Conservation (phyloP, 1,140 invertebrate genomes). For the Eupeodes corollae region DNA sequence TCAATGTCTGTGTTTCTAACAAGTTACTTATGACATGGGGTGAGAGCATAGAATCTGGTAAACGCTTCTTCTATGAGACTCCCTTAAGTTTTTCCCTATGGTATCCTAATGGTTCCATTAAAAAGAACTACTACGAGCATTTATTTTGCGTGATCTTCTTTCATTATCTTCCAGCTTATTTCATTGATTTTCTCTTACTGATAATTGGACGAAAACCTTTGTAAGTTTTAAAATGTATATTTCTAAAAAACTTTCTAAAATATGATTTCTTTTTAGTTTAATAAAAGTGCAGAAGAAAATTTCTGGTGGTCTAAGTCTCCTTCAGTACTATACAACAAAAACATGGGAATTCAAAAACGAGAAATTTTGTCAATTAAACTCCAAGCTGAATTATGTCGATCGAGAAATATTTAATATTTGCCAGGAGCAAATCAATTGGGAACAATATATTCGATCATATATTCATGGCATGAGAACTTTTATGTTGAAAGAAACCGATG, state of each 20-base stretch:
- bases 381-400: constrained; percentile 47
- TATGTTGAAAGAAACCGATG: constrained; percentile 63
- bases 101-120: constrained; percentile 69
- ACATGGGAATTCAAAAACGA: constrained; percentile 72
- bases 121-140: constrained; percentile 54
- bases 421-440: constrained; percentile 49
- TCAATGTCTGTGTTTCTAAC: constrained; percentile 49
- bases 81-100: constrained; percentile 59
- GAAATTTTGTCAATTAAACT: constrained; percentile 50
- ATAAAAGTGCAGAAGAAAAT: constrained; percentile 54
- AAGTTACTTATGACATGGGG: constrained; percentile 65
- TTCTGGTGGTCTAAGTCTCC: constrained; percentile 47
- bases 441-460: constrained; percentile 55
- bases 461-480: constrained; percentile 61
- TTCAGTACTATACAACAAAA: constrained; percentile 79
- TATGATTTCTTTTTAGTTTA: constrained; percentile 40
- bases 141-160: constrained; percentile 57
- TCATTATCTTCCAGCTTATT: constrained; percentile 70
- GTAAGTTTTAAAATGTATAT: constrained; percentile 42
- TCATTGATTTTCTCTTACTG: constrained; percentile 57
- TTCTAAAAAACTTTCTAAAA: neutral
- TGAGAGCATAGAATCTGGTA: constrained; percentile 55
- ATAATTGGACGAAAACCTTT: constrained; percentile 65
- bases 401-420: constrained; percentile 48
- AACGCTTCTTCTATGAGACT: constrained; percentile 46